Conservation (phyloP, 1,140 invertebrate genomes). For the Papilio dardanus region DNA sequence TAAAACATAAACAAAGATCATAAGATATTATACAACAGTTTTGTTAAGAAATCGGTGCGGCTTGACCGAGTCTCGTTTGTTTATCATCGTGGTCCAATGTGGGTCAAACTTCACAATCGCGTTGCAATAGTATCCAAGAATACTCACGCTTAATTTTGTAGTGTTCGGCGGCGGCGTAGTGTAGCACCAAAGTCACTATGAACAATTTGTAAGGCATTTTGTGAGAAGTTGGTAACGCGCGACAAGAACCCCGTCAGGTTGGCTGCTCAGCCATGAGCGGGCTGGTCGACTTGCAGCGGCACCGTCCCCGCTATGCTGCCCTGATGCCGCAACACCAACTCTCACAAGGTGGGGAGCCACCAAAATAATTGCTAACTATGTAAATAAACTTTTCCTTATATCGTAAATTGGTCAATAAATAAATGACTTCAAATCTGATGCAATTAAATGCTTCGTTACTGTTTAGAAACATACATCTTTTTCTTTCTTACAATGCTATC, state of each 20-base stretch:
- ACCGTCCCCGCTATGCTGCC: slow-evolving; percentile 55
- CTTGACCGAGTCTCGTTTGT: slow-evolving; percentile 37
- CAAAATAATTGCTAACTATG: slow-evolving; percentile 70
- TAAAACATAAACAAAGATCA: slow-evolving; percentile 29
- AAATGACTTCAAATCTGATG: background rate
- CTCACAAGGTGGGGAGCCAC: slow-evolving; percentile 59
- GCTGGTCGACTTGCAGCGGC: slow-evolving; percentile 59
- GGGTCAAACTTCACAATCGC: slow-evolving; percentile 39
- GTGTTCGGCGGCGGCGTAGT: slow-evolving; percentile 61
- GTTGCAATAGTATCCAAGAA: slow-evolving; percentile 43
- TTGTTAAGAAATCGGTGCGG: slow-evolving; percentile 23
- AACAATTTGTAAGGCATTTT: slow-evolving; percentile 68
- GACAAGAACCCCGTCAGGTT: slow-evolving; percentile 40
- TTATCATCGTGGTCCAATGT: slow-evolving; percentile 41
- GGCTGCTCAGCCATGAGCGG: slow-evolving; percentile 58
- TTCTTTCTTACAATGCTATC: background rate
- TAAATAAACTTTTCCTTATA: slow-evolving; percentile 70
- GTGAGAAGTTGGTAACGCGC: slow-evolving; percentile 37
- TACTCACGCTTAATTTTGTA: slow-evolving; percentile 77
- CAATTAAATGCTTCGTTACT: background rate
- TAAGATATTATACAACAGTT: slow-evolving; percentile 4
- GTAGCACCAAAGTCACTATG: slow-evolving; percentile 66
- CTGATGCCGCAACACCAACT: slow-evolving; percentile 49
- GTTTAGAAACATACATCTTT: too few species aligned
- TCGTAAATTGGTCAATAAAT: slow-evolving; percentile 20